Conservation (phyloP, 2,888 invertebrate species). For the Eucera pruinosa region DNA sequence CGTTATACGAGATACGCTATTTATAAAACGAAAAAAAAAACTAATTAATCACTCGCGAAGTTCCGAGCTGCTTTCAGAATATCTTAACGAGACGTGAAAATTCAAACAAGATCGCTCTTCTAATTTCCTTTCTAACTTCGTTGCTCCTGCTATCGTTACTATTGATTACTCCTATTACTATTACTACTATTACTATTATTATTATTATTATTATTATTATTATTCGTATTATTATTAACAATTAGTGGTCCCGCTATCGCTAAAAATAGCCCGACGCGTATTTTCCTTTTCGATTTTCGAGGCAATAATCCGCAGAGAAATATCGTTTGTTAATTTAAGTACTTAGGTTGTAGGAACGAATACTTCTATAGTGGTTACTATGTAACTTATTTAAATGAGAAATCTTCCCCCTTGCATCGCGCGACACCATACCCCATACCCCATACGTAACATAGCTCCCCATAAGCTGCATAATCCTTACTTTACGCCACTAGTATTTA, state of each 20-base stretch:
- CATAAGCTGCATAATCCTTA: conserved; percentile 12
- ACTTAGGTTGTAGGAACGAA: conserved; percentile 43
- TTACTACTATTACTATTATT: not conserved
- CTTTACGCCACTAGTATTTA: conserved; percentile 10
- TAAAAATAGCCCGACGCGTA: not conserved
- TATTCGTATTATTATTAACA: no score
- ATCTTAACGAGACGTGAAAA: conserved; percentile 47
- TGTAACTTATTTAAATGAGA: conserved; percentile 50
- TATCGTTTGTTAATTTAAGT: conserved; percentile 45
- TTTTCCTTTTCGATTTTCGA: conserved; percentile 14
- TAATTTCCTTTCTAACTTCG: conserved; percentile 36
- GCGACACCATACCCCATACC: no score
- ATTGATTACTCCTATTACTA: no score
- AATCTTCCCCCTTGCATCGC: conserved; percentile 24
- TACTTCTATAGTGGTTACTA: conserved; percentile 41
- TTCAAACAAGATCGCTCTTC: conserved; percentile 52
- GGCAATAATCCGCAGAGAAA: conserved; percentile 9
- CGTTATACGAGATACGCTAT: conserved; percentile 49
- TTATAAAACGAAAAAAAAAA: conserved; percentile 48
- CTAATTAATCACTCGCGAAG: conserved; percentile 37
- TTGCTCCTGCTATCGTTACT: not conserved
- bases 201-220: no score
- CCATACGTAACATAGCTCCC: conserved; percentile 18
- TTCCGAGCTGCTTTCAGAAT: conserved; percentile 54
- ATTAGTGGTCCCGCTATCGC: no score